These are phyloP conservation scores for Peromyscus californicus DNA, from an alignment of 2,113 vertebrate species.

Conservation along the genomic window DNA sequence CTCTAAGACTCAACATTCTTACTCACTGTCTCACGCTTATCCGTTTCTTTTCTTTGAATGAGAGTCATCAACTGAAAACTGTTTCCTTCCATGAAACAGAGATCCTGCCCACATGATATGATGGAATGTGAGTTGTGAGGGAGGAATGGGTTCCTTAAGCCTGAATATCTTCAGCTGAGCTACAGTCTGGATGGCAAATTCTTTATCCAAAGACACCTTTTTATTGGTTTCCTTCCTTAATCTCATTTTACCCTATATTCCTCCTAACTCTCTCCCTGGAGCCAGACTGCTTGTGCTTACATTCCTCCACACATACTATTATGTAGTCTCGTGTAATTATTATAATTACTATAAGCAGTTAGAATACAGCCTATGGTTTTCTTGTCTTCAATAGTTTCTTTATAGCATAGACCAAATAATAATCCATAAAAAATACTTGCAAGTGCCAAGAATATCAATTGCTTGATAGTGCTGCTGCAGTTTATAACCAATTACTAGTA, in stretches of 20 bases:
- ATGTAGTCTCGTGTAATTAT: not conserved
- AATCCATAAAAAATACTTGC: not conserved
- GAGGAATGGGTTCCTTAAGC: not conserved
- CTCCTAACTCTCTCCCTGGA: not conserved
- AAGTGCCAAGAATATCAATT: not conserved
- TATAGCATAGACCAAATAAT: not conserved
- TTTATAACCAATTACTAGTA: not conserved
- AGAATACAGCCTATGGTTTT: not conserved
- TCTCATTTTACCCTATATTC: not conserved
- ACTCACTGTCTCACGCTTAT: not conserved
- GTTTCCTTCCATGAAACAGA: not conserved
- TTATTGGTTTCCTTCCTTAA: not conserved
- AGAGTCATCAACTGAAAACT: not conserved
- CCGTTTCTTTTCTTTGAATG: not conserved
- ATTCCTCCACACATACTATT: not conserved
- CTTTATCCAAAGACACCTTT: not conserved
- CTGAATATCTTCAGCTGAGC: not conserved
- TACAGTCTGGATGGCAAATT: not conserved
- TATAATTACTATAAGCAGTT: not conserved
- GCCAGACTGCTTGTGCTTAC: not conserved
- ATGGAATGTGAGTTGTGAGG: too few relatives aligned
- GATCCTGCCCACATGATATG: not conserved
- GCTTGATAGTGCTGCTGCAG: not conserved
- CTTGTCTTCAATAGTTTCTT: not conserved
- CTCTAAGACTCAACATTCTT: not conserved